A percentile compares a stretch with the other conserved stretches of the same genome.
Evolutionary conservation across 2,888 invertebrate genomes (phyloP).

Genomic region (Phaedon cochleariae): DNA sequence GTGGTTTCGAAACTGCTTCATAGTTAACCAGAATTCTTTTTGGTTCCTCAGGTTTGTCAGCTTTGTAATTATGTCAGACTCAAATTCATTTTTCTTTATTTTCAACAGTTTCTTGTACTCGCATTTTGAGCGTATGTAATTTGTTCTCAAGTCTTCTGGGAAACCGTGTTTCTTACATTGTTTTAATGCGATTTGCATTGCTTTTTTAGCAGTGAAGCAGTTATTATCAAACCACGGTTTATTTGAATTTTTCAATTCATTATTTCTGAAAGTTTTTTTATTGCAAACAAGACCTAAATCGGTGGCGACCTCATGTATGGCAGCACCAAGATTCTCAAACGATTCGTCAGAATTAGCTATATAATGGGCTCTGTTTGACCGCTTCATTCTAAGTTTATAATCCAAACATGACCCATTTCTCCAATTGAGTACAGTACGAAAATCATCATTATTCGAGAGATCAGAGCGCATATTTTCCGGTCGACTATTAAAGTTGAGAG

Average conservation of each 20-base stretch:
- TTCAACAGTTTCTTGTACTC: constrained; percentile 13
- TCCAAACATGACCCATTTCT: neutral
- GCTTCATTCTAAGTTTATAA: constrained; percentile 14
- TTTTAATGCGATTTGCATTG: constrained; percentile 13
- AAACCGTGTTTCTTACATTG: constrained; percentile 10
- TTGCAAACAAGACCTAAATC: neutral
- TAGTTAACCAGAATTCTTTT: no score
- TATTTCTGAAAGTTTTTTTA: neutral
- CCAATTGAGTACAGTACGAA: neutral
- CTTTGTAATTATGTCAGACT: neutral
- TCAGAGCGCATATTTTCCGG: neutral
- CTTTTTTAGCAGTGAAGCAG: constrained; percentile 9
- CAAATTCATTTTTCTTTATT: neutral
- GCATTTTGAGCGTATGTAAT: constrained; percentile 8
- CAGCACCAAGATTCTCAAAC: neutral
- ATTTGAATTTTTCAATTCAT: neutral
- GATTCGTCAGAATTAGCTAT: constrained; percentile 9
- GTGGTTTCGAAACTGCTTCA: no score
- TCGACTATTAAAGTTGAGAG: neutral
- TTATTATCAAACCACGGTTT: constrained; percentile 1
- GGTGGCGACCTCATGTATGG: neutral
- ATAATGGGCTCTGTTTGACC: constrained; percentile 9
- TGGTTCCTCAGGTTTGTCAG: no score
- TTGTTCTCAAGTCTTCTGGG: neutral
- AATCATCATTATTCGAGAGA: neutral